Conservation (phyloP, 2,797 vertebrate genomes). For the Momotus momota region DNA sequence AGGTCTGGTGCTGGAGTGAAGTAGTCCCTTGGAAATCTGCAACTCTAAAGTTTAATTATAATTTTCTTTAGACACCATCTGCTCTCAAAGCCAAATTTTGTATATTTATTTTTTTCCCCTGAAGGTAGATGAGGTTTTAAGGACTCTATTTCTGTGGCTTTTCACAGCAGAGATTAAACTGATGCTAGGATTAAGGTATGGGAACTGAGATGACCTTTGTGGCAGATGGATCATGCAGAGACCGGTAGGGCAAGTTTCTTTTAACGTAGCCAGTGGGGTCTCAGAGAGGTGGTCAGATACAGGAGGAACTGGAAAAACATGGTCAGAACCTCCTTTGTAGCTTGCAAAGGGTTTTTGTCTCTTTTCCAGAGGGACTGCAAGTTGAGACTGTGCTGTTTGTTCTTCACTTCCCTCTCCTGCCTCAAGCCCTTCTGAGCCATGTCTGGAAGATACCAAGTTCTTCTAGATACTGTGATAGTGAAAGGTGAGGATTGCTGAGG, state of each 20-base stretch:
- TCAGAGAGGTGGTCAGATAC: rapidly evolving
- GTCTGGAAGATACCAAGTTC: not conserved
- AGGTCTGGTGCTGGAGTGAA: constrained; percentile 22
- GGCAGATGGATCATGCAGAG: not conserved
- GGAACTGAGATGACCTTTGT: not conserved
- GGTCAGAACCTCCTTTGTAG: not conserved
- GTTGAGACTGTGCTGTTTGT: not conserved
- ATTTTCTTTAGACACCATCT: constrained; percentile 71
- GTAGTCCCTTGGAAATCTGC: constrained; percentile 59
- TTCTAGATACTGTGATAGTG: not conserved
- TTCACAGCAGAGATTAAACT: not conserved
- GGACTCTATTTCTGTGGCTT: not conserved
- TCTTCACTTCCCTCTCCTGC: not conserved
- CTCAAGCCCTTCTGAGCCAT: not conserved
- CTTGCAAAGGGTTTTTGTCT: not conserved
- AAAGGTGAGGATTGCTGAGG: not conserved
- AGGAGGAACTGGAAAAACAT: not conserved
- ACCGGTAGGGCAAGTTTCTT: not conserved
- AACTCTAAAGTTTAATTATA: constrained; percentile 65
- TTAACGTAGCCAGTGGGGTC: not conserved
- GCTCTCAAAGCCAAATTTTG: constrained; percentile 25
- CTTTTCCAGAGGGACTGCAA: not conserved
- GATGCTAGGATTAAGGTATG: not conserved
- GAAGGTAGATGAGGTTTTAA: not conserved
- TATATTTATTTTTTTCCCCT: not conserved